Evolutionary conservation across 2,888 invertebrate species (phyloP).

Genomic region (Hypomecis atomaria): DNA sequence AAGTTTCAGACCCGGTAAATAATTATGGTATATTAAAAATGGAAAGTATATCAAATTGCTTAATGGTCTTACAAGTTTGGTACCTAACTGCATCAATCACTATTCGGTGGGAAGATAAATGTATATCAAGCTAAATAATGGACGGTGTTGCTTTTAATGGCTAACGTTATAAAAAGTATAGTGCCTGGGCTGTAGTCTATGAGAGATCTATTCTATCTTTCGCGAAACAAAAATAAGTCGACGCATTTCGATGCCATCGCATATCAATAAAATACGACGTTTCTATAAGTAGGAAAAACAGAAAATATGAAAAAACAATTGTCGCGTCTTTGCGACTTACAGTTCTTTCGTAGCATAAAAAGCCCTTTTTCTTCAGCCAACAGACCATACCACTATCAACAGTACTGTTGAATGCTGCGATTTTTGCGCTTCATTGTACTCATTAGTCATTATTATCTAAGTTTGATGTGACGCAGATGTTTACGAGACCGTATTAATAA

Average conservation of each 20-base stretch:
- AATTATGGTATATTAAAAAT: constrained; percentile 66
- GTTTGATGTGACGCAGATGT: not conserved
- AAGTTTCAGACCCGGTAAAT: constrained; percentile 64
- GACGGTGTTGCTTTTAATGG: constrained; percentile 4
- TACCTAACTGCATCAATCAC: constrained; percentile 59
- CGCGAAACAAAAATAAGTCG: not conserved
- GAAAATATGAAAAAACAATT: not conserved
- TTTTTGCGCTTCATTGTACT: no score
- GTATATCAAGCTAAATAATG: constrained; percentile 10
- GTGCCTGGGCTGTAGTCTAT: not conserved
- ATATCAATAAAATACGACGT: no score
- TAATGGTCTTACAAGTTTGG: constrained; percentile 56
- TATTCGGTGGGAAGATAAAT: constrained; percentile 37
- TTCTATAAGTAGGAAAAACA: not conserved
- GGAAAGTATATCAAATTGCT: constrained; percentile 70
- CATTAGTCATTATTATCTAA: not conserved
- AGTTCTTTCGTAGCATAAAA: no score
- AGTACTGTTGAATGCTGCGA: no score
- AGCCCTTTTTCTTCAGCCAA: not conserved
- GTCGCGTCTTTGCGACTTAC: not conserved
- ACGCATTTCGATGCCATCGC: not conserved
- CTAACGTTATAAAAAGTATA: not conserved
- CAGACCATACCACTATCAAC: no score
- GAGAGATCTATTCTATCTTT: no score
- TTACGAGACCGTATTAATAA: not conserved